These are phyloP conservation scores for Chromobotia macracanthus DNA, from an alignment of 2,797 vertebrate genomes.

Conservation along the genomic window DNA sequence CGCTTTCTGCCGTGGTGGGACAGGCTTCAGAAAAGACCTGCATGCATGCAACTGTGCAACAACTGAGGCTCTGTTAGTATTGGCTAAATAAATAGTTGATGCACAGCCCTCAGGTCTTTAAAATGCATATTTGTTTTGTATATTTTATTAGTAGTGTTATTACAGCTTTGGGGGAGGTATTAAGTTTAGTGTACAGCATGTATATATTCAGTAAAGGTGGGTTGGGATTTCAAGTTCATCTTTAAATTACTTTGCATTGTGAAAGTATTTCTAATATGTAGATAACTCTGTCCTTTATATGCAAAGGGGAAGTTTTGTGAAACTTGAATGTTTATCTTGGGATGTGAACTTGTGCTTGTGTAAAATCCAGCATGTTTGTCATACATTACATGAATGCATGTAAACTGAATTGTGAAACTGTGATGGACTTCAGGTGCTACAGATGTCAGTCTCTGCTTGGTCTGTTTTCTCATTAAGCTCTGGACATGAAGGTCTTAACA, in stretches of 20 bases:
- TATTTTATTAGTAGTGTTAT: background rate
- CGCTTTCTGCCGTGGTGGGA: conserved; percentile 28
- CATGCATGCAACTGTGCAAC: conserved; percentile 38
- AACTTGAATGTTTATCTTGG: background rate
- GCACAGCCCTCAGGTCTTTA: background rate
- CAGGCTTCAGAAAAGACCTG: conserved; percentile 37
- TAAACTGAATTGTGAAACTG: background rate
- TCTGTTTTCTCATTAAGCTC: background rate
- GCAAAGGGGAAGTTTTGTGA: too few species aligned
- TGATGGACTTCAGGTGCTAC: background rate
- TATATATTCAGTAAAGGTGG: background rate
- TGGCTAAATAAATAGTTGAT: background rate
- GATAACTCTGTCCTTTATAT: background rate
- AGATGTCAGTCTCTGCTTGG: background rate
- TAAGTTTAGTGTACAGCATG: background rate
- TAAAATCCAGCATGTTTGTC: too few species aligned
- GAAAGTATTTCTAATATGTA: background rate
- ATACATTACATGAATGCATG: background rate
- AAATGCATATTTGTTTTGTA: background rate
- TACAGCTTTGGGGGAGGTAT: background rate
- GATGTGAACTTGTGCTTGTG: background rate
- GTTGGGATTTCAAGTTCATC: background rate
- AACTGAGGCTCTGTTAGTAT: conserved; percentile 39
- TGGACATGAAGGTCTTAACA: conserved; percentile 6
- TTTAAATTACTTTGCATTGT: background rate